Evolutionary conservation across 2,797 vertebrate species (phyloP), one percentile per base, ranked within the genome.

Genomic region (Ispidina picta): DNA sequence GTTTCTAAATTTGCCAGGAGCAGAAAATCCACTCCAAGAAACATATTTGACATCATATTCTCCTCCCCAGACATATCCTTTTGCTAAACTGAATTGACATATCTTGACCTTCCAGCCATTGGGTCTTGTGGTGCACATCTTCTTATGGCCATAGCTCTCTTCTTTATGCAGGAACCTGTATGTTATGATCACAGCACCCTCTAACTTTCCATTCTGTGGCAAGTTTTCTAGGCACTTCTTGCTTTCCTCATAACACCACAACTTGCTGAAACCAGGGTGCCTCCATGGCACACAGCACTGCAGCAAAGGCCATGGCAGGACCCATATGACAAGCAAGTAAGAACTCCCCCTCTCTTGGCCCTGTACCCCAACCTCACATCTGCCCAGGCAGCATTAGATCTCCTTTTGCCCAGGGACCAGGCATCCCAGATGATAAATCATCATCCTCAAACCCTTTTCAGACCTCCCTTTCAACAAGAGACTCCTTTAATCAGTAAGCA

Each of bases 341-440:
- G 55, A 63, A 5, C 19, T 64, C 9, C 12, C 17, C 21, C 31
- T 28, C 20, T 20, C 26, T 2, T 2, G 0, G 9, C 37, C 19
- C 25, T 7, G 2, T 46, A 8, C 33, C 29, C 22, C 39, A 72
- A 14, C 28, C 28, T 29, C n/a, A 21, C 0, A 0, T 2, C 11
- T 28, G 9, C 33, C 6, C 0, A 0, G 44, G 28, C 2, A 1
- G 23, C 33, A 58, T 37, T 9, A 79, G 43, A 43, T 58, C 26
- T 43, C 39, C 43, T 9, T 4, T 10, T 31, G 54, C 17, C 11
- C 49, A 77, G 33, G 48, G 35, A 84, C 21, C 31, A 63, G 29
- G 28, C 54, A 71, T 31, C 15, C 3, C 71, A 73, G 39, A 22
- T 25, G 22, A 6, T 19, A 17, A 81, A 55, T 21, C 26, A 48